Evolutionary conservation across 1,140 invertebrate species (phyloP).

Genomic region (Drosophila arizonae): DNA sequence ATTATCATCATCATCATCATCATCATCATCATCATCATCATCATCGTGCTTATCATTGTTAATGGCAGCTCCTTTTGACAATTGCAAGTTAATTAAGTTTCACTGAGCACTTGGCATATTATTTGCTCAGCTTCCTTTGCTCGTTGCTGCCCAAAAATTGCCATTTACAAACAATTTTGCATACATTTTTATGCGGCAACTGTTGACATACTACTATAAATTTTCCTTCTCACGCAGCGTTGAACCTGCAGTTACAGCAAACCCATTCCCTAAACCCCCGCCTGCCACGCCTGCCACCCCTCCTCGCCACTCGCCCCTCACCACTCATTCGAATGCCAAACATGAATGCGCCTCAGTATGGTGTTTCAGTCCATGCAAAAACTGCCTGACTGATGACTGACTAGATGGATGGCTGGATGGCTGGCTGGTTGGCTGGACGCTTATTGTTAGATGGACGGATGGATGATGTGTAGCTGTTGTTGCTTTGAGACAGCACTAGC

Average conservation of each 20-base stretch:
- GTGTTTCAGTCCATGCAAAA: slow-evolving; percentile 55
- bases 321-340: slow-evolving; percentile 48
- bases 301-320: background rate
- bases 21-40: slow-evolving; percentile 5
- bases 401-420: slow-evolving; percentile 66
- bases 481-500: slow-evolving; percentile 26
- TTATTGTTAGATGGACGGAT: slow-evolving; percentile 79
- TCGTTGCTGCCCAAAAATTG: slow-evolving; percentile 48
- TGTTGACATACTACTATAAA: slow-evolving; percentile 76
- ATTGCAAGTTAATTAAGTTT: slow-evolving; percentile 38
- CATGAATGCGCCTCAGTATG: slow-evolving; percentile 33
- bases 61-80: slow-evolving; percentile 12
- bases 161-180: slow-evolving; percentile 79
- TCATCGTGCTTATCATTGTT: slow-evolving; percentile 1
- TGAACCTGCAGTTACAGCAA: slow-evolving; percentile 22
- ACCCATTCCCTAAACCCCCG: background rate
- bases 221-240: slow-evolving; percentile 40
- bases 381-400: slow-evolving; percentile 73
- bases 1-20: background rate
- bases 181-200: slow-evolving; percentile 74
- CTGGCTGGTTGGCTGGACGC: slow-evolving; percentile 63
- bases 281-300: background rate
- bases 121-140: slow-evolving; percentile 7
- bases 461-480: slow-evolving; percentile 72
- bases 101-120: slow-evolving; percentile 16